Base-by-base conservation (phyloP, 2,888 invertebrate species). In the Psylliodes chrysocephalus region DNA sequence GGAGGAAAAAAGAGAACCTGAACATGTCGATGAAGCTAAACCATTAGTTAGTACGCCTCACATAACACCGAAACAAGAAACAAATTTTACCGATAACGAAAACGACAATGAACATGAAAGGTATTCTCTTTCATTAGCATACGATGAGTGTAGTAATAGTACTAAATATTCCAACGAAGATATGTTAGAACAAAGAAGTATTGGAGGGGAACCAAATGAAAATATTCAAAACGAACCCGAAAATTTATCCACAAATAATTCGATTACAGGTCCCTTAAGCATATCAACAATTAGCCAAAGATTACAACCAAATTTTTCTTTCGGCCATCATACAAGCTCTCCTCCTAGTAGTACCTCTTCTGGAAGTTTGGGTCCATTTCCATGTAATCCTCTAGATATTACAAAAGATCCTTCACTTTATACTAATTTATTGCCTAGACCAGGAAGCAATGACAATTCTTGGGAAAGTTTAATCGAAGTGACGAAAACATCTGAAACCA, bases 401-500 rank as follows among this genome's bases (percentile, higher is more conserved):
- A 86, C 91, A 60, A 89, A 90, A 76, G 92, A 93, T 81, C 93
- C 93, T 25, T 86, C 90, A 55, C 89, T 90, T 75, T 94, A 92
- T 79, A 91, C 92, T 75, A 91, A 89, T 76, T 85, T 93, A 35
- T 83, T 94, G 71, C 95, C 95, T 0, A 88, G 94, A 68, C 94
- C 94, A 25, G 94, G 94, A 66, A 93, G 93, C 78, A 93, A 92
- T 78, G 95, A 95, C 81, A 96, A 95, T 82, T 95, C 96, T 12
- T 97, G 96, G 97, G 97, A 97, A 83, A 94, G 93, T 81, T 86
- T 97, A 61, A 99, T 99, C 84, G 98, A 99, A 87, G 92, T 98
- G 62, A 93, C 94, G 60, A 96, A 95, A 84, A 93, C 95, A 4
- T 96, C 97, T 49, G 98, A 98, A 85, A 97, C 97, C 12, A 92